phyloP scores from a whole-genome alignment of 2,113 vertebrate genomes.

The Notothenia coriiceps region DNA sequence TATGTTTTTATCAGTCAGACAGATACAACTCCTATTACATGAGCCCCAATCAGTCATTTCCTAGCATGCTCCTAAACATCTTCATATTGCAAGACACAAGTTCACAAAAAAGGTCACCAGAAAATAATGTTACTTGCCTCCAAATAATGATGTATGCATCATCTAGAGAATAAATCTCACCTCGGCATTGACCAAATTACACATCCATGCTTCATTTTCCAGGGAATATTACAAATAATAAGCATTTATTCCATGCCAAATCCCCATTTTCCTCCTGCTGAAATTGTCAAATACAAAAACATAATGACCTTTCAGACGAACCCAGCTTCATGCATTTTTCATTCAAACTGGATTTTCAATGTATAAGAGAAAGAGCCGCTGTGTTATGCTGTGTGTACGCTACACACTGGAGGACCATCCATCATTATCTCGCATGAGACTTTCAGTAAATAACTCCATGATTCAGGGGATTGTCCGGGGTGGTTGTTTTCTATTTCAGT shows the following conservation, averaged over 20 bases:
- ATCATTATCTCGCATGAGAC: background rate
- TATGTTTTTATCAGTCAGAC: background rate
- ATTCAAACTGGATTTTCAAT: background rate
- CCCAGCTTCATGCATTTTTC: constrained; percentile 6
- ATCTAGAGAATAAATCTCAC: too few species aligned
- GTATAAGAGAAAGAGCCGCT: background rate
- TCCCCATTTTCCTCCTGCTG: background rate
- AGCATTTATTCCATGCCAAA: background rate
- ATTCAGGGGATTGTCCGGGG: background rate
- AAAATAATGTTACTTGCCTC: too few species aligned
- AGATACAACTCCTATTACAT: background rate
- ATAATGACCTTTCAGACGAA: background rate
- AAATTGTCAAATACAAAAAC: background rate
- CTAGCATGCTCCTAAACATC: too few species aligned
- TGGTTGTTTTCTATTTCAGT: background rate
- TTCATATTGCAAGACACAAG: too few species aligned
- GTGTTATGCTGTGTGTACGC: background rate
- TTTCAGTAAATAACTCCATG: constrained; percentile 17
- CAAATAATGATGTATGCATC: too few species aligned
- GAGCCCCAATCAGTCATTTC: background rate
- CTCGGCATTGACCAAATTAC: background rate
- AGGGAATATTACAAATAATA: background rate
- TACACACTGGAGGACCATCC: background rate
- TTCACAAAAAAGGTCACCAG: too few species aligned
- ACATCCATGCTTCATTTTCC: background rate